These are phyloP conservation scores for honey bee (Apis mellifera) DNA, from an alignment of 1,140 invertebrate genomes.

Conservation along the genomic window Amel_HAv3.1 CM009940.2:3573001-3573500, in stretches of 20 bases:
- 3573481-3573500: neutral
- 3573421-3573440: neutral
- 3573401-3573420: slow-evolving; percentile 38
- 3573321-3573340: slow-evolving; percentile 6
- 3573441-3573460: neutral
- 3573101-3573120: too few species aligned
- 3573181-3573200: neutral
- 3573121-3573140: too few species aligned
- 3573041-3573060: too few species aligned
- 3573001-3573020: too few species aligned
- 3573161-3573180: neutral
- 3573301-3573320: slow-evolving; percentile 37
- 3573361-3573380: slow-evolving; percentile 25
- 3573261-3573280: neutral
- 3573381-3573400: slow-evolving; percentile 25
- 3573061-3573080: too few species aligned
- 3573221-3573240: neutral
- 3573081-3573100: too few species aligned
- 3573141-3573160: too few species aligned
- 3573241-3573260: neutral
- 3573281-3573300: neutral
- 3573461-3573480: neutral
- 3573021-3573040: too few species aligned
- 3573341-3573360: slow-evolving; percentile 5
- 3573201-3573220: neutral